Base-by-base conservation (phyloP, 2,888 invertebrate species). In the Corbicula japonica region DNA sequence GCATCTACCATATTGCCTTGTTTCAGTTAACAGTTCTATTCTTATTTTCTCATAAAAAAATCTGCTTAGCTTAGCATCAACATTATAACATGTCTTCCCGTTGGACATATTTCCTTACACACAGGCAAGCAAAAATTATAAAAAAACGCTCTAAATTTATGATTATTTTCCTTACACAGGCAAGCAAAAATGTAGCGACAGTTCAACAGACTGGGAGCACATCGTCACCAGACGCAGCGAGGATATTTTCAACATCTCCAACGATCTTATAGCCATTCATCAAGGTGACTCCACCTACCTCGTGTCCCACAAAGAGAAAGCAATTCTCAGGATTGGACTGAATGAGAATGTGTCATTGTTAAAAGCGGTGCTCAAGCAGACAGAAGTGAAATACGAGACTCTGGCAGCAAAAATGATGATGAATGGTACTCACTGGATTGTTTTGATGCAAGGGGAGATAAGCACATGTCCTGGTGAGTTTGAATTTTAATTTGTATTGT, bases 381-480 rank as follows among this genome's bases (percentile, higher is more conserved):
- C 87, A 1, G 83, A 82, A 6, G 81, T 92, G 12, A 80, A 80
- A 35, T 84, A 87, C 28, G 87, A 88, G 23, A 84, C 88, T 18
- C 76, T 93, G 71, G 76, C 85, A 30, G 92, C 90, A n/a, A 86
- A 89, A 41, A 84, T 93, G 63, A 77, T 80, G 26, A 89, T 88
- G 74, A 89, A 88, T 56, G 76, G 74, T 30, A 84, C 87, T 2
- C 88, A 88, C 56, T 90, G 90, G 91, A 58, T 86, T 26, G 78
- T 89, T 21, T 76, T 77, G 44, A 76, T 90, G 12, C 63, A 71
- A 2, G 91, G 89, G 35, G 63, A 75, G 34, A 66, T 88, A 26
- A 63, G 81, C 26, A 48, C 76, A 2, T 90, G 90, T 68, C 91
- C 91, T 76, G 90, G 91, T 90, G 73, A 54, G 71, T 26, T 10